Evolutionary conservation across 2,888 invertebrate genomes (phyloP), one percentile per base, ranked within the genome.

Genomic region (Athalia rosae): DNA sequence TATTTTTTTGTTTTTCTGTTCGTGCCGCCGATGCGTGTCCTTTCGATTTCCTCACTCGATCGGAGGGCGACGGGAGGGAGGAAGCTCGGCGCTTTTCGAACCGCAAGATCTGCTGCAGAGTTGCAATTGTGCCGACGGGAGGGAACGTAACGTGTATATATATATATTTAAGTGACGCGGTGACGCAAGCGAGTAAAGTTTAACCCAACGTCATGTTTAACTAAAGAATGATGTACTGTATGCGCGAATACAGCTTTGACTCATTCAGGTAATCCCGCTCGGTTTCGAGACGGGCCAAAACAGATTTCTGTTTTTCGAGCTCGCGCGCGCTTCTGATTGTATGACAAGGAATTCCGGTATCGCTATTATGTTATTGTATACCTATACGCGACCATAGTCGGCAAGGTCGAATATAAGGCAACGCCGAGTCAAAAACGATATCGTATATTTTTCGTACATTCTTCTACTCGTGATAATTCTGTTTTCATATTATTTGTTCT

Each of bases 201-300:
- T 58, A 4, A 58, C 50, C 45, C 56, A 71, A 56, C 45, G 71
- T 71, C 58, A 45, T 56, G 13, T 28, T 58, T 58, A 71, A 13
- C 45, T 45, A 6, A 56, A 71, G 45, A 71, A 71, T 58, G 3
- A 13, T n/a, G 13, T 47, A 62, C n/a, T 28, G 53, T 53, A n/a
- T 58, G 58, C 58, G 7, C 6, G 71, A 71, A 58, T 58, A 71
- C 56, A n/a, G n/a, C n/a, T n/a, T 71, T 71, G 71, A 71, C 71
- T 71, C 71, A 71, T 71, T 28, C 71, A 71, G 71, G 71, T 71
- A 71, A 71, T 71, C 58, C 71, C 58, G 58, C n/a, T 58, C 45
- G 13, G 71, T n/a, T 48, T 41, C 64, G 45, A 71, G 45, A 56
- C 71, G 9, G 58, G 71, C 71, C 58, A 58, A 71, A 67, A 71